Evolutionary conservation across 2,888 invertebrate species (phyloP), one percentile per base, ranked within the genome.

Genomic region (Molorchus minor): DNA sequence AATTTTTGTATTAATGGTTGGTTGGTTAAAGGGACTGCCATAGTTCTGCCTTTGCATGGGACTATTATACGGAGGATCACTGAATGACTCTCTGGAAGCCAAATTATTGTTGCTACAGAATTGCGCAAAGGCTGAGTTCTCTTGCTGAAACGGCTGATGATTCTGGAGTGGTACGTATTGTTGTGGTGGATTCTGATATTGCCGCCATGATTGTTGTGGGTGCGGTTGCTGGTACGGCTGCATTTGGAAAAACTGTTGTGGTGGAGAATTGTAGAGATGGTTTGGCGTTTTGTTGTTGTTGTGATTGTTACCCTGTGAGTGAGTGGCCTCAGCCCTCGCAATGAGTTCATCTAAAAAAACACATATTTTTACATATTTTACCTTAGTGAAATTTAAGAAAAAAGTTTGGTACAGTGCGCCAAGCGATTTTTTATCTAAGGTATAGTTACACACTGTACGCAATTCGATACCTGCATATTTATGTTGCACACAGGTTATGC

Each of bases 121-220:
- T 12, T 63, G 63, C 1, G 60, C 65, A 29, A 65, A 65, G 3
- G 65, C 65, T 1, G 65, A 63, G 25, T 55, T 62, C 7, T 56
- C 30, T 20, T 63, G 61, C 35, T 54, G 56, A 38, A 62, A 53
- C 3, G 29, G 33, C 1, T 38, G 51, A 19, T 43, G 53, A 15
- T 33, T 52, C 16, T 43, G 62, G 38, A 36, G 43, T 8, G 41
- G 15, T 20, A 25, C 17, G 41, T 55, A 52, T 12, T 49, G 54
- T 38, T 56, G 45, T n/a, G 40, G 44, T 41, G 58, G 58, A 4
- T 40, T n/a, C 45, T 44, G 13, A 49, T 30, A 36, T 55, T 41
- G 25, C 30, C 36, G 7, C 52, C 46, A 10, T 29, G 21, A 19
- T 16, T 29, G 17, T 21, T 29, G 43, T 2, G 33, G 25, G n/a